Conservation (phyloP, 2,113 vertebrate species). For the Urocitellus parryii region DNA sequence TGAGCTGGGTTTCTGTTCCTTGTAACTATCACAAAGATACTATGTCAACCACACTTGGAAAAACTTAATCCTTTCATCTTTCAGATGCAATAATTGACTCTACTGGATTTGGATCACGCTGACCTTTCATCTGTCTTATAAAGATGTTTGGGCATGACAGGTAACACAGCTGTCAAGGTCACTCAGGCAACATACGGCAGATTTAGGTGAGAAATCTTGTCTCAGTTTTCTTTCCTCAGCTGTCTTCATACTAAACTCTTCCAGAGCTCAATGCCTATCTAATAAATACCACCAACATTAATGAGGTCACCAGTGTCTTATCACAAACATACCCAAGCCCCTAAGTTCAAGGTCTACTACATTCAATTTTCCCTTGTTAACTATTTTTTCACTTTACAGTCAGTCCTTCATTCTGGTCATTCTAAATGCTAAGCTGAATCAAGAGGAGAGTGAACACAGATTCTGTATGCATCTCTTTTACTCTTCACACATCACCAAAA, state of each 20-base stretch:
- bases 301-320: neutral
- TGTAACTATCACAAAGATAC: neutral
- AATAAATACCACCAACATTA: neutral
- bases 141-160: neutral
- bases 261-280: neutral
- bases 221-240: constrained; percentile 31
- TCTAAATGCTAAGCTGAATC: neutral
- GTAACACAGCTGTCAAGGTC: neutral
- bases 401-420: neutral
- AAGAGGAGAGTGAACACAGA: neutral
- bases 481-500: neutral
- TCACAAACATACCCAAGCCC: neutral
- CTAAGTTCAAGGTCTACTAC: neutral
- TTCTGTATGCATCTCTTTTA: neutral
- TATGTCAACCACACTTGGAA: neutral
- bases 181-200: neutral
- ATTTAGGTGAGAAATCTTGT: neutral
- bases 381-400: neutral
- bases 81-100: neutral
- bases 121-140: neutral
- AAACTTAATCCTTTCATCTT: constrained; percentile 9
- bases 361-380: neutral
- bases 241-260: neutral
- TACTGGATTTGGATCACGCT: neutral
- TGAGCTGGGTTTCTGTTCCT: neutral